Percentiles rank a stretch among this genome's conserved stretches.
Conservation (phyloP, 2,797 vertebrate species). For the Bovichtus diacanthus region DNA sequence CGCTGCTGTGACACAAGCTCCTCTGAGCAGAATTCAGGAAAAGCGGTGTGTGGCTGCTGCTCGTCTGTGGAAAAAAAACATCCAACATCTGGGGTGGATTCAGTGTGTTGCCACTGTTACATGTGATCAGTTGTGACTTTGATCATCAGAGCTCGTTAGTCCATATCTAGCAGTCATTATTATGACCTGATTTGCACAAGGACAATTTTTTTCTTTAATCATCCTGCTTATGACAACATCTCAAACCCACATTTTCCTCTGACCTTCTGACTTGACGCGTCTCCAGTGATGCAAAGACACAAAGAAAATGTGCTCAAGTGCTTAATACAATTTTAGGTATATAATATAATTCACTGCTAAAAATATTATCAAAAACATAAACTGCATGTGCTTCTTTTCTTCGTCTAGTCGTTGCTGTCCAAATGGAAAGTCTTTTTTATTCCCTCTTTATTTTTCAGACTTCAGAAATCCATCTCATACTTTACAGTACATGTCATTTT, state of each 20-base stretch:
- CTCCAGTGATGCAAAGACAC: neutral
- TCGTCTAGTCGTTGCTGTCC: no score
- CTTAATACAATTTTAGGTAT: no score
- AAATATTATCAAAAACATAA: no score
- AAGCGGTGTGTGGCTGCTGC: constrained; percentile 7
- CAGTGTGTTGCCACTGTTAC: neutral
- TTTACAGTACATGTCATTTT: neutral
- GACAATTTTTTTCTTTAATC: neutral
- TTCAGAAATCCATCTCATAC: neutral
- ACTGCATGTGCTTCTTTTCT: no score
- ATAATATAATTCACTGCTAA: no score
- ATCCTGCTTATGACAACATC: neutral
- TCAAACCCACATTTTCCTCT: neutral
- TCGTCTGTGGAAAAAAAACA: neutral
- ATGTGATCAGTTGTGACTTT: neutral
- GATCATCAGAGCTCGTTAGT: neutral
- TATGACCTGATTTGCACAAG: neutral
- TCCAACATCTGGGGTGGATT: constrained; percentile 7
- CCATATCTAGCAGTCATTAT: neutral
- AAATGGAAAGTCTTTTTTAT: no score
- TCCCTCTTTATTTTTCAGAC: no score
- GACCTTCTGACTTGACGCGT: neutral
- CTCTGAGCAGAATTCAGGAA: constrained; percentile 29
- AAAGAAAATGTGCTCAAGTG: neutral
- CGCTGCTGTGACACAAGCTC: constrained; percentile 36